Conservation (phyloP, 2,888 invertebrate genomes). For the Acanthoscelides obtectus region DNA sequence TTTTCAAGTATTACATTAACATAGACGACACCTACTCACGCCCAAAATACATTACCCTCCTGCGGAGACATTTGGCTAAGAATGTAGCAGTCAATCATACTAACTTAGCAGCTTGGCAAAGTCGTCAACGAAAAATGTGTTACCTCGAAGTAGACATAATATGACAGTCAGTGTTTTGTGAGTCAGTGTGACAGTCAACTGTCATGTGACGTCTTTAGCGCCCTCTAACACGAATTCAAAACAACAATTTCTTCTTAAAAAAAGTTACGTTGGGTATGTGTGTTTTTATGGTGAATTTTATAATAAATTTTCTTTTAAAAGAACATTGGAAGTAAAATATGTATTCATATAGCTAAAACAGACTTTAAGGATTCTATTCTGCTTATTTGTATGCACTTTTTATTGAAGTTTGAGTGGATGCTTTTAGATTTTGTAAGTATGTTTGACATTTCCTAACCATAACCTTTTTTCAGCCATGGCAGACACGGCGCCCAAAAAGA, state of each 20-base stretch:
- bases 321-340: neutral
- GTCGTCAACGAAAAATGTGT: too few species aligned
- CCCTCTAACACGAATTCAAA: too few species aligned
- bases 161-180: too few species aligned
- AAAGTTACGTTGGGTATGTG: neutral
- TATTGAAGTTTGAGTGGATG: neutral
- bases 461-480: slow-evolving; percentile 53
- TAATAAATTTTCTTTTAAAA: neutral
- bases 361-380: neutral
- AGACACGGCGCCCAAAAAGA: slow-evolving; percentile 57
- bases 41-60: too few species aligned
- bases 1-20: too few species aligned
- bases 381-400: neutral
- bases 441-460: neutral
- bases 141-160: too few species aligned
- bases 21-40: too few species aligned
- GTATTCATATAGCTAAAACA: neutral
- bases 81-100: too few species aligned
- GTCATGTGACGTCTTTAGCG: too few species aligned
- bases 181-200: too few species aligned
- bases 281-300: neutral
- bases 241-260: neutral
- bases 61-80: too few species aligned
- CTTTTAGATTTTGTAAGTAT: neutral
- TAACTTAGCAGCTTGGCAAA: too few species aligned